Conservation (phyloP, 2,797 vertebrate genomes). For the Orientallactaga sibirica region DNA sequence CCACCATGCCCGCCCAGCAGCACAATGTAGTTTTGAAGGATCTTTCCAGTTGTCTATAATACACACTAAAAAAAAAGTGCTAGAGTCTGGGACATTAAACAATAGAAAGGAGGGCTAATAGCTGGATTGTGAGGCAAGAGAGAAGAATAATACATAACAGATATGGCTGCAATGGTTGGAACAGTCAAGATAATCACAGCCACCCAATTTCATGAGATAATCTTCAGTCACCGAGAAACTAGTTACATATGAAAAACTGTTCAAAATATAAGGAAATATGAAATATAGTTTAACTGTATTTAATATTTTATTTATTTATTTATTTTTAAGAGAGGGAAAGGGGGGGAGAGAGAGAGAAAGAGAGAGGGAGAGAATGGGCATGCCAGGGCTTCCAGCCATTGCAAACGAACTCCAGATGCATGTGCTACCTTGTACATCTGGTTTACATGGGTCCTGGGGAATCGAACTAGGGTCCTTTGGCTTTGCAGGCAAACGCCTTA, state of each 20-base stretch:
- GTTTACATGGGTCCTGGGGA: too few species aligned
- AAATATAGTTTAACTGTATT: slow-evolving; percentile 28
- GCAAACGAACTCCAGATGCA: too few species aligned
- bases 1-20: slow-evolving; percentile 62
- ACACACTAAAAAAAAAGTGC: slow-evolving; percentile 84
- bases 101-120: not conserved
- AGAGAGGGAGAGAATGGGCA: too few species aligned
- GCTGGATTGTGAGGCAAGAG: not conserved
- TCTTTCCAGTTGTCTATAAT: slow-evolving; percentile 90
- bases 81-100: not conserved
- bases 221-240: not conserved
- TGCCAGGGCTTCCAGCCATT: too few species aligned
- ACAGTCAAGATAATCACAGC: not conserved
- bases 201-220: not conserved
- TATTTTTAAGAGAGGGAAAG: too few species aligned
- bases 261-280: slow-evolving; percentile 20
- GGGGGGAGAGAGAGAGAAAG: too few species aligned
- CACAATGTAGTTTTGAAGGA: slow-evolving; percentile 91
- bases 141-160: not conserved
- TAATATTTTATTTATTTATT: too few species aligned
- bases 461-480: too few species aligned
- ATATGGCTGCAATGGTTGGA: not conserved
- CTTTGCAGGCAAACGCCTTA: too few species aligned
- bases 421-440: too few species aligned
- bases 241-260: slow-evolving; percentile 17